Evolutionary conservation across 2,888 invertebrate genomes (phyloP).

Genomic region (Agrochola lychnidis): DNA sequence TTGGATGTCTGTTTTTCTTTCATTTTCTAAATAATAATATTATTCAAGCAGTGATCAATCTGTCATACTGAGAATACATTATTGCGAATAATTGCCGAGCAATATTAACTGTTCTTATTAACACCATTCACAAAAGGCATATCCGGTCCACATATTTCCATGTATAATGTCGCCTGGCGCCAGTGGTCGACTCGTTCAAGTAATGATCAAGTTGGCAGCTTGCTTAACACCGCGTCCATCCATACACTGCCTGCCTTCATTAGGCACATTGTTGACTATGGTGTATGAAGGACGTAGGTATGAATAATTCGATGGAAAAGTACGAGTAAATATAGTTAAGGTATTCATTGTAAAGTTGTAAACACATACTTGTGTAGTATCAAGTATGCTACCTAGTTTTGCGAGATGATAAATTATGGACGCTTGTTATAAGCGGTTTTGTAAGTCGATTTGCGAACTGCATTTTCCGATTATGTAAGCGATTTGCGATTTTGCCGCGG

Average conservation of each 20-base stretch:
- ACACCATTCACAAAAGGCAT: conserved; percentile 35
- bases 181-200: conserved; percentile 53
- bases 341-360: conserved; percentile 45
- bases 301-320: conserved; percentile 61
- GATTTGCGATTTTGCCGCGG: conserved; percentile 41
- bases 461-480: conserved; percentile 52
- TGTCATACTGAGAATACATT: neutral
- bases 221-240: conserved; percentile 69
- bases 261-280: conserved; percentile 60
- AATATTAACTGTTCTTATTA: conserved; percentile 6
- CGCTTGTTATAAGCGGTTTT: conserved; percentile 22
- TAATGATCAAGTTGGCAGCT: conserved; percentile 72
- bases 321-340: conserved; percentile 41
- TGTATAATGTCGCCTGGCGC: conserved; percentile 61
- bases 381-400: conserved; percentile 28
- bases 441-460: conserved; percentile 35
- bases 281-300: conserved; percentile 55
- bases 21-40: neutral
- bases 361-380: conserved; percentile 37
- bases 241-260: conserved; percentile 58
- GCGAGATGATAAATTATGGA: conserved; percentile 41
- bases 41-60: neutral
- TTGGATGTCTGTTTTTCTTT: neutral
- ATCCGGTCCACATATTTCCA: conserved; percentile 56
- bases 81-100: neutral